phyloP scores from a whole-genome alignment of 2,797 vertebrate genomes.

The Dermochelys coriacea region DNA sequence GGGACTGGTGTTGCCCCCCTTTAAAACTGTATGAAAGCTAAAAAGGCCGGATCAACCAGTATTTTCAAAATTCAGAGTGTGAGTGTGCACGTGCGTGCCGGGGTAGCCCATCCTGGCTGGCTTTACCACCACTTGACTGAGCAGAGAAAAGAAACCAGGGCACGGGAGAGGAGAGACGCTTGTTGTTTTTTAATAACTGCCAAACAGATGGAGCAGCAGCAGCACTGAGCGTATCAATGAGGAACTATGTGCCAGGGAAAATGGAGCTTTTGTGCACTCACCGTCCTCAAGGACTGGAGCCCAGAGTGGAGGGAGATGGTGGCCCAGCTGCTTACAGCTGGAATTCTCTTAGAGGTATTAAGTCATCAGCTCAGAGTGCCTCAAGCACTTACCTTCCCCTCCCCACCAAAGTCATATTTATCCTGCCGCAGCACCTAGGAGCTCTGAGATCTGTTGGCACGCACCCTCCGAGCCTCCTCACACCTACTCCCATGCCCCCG shows the following conservation, averaged over 20 bases:
- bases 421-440: background rate
- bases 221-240: background rate
- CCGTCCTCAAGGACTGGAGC: background rate
- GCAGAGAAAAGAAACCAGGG: background rate
- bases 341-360: background rate
- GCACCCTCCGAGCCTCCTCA: background rate
- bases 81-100: accelerated
- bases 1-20: background rate
- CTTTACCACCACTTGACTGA: accelerated
- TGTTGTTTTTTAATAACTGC: background rate
- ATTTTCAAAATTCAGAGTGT: accelerated
- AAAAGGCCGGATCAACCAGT: background rate
- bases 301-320: background rate
- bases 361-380: too few species aligned
- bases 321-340: background rate
- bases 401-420: background rate
- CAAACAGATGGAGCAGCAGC: background rate
- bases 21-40: too few species aligned
- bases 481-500: background rate
- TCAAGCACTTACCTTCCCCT: background rate
- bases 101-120: too few species aligned
- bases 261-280: background rate
- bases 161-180: background rate
- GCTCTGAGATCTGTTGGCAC: background rate
- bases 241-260: background rate